Percentiles rank a stretch among this genome's conserved stretches.
Conservation (phyloP, 2,797 vertebrate genomes). For the Eleutherodactylus coqui region DNA sequence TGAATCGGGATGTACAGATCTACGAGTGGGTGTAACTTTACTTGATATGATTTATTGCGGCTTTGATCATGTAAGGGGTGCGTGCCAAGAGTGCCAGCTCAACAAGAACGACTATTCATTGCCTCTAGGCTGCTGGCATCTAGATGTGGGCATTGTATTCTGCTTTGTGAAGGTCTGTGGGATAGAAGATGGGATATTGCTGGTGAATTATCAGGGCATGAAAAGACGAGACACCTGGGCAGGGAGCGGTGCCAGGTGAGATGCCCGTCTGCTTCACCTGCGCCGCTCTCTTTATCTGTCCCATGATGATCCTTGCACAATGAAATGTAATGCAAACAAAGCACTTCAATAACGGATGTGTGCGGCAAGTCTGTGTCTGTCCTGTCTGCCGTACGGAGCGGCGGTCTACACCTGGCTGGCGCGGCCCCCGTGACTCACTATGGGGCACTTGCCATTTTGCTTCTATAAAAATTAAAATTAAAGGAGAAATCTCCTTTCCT, state of each 20-base stretch:
- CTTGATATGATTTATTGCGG: neutral
- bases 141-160: neutral
- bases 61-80: neutral
- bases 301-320: neutral
- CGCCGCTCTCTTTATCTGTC: neutral
- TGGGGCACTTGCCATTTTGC: no score
- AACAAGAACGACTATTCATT: no score
- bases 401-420: no score
- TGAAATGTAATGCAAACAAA: slow-evolving; percentile 8
- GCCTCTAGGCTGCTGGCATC: slow-evolving; percentile 1
- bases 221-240: slow-evolving; percentile 10
- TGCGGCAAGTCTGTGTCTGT: neutral
- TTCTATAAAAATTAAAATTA: no score
- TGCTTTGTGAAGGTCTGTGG: neutral
- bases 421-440: no score
- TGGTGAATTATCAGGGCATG: neutral
- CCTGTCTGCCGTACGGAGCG: no score
- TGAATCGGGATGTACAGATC: neutral
- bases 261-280: neutral
- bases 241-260: neutral
- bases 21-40: neutral
- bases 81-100: neutral
- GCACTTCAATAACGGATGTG: neutral
- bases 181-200: neutral
- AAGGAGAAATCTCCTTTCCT: no score